Evolutionary conservation across 2,113 vertebrate genomes (phyloP).

Genomic region (Carlito syrichta): DNA sequence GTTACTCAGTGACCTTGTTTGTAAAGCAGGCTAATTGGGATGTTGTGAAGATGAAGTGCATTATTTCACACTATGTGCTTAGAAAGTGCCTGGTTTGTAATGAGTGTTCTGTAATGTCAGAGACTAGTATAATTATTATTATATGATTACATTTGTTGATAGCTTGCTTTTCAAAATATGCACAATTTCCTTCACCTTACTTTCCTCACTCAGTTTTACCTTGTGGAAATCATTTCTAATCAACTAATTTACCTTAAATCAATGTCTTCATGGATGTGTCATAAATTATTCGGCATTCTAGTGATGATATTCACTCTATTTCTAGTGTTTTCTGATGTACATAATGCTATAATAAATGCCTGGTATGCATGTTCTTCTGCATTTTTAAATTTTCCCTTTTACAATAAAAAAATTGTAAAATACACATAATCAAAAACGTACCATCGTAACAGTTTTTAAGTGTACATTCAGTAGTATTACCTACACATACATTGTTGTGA

Average conservation of each 20-base stretch:
- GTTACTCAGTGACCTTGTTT: neutral
- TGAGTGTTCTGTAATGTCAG: neutral
- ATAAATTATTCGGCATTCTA: neutral
- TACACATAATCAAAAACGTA: neutral
- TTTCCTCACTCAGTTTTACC: neutral
- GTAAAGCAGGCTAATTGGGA: neutral
- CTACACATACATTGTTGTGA: neutral
- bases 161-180: neutral
- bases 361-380: neutral
- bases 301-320: neutral
- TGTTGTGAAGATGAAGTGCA: neutral
- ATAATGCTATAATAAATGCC: neutral
- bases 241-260: neutral
- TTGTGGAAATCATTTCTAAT: neutral
- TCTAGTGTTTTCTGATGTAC: neutral
- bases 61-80: neutral
- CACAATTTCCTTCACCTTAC: neutral
- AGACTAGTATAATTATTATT: neutral
- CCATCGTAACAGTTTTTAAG: neutral
- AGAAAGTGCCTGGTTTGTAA: neutral
- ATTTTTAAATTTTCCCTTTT: neutral
- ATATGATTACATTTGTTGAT: neutral
- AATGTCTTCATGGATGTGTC: neutral
- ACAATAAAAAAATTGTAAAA: neutral
- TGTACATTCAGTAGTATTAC: neutral